Conservation (phyloP, 35 echinoderm and acorn worm genomes). For the Ptychodera flava region DNA sequence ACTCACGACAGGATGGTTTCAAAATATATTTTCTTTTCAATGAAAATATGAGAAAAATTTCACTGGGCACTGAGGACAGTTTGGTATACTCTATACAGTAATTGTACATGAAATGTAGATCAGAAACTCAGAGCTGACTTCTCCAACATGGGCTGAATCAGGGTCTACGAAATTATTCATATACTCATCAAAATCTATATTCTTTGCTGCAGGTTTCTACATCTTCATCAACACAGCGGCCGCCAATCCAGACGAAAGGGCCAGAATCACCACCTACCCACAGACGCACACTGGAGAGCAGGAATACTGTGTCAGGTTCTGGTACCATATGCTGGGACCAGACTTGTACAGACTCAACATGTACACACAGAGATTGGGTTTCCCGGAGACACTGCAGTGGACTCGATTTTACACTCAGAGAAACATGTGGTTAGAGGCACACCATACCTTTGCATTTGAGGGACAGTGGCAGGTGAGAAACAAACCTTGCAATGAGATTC, state of each 20-base stretch:
- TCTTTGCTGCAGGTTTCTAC: constrained; percentile 35
- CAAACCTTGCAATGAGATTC: too few relatives aligned
- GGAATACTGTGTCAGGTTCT: constrained; percentile 27
- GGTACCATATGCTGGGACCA: constrained; percentile 43
- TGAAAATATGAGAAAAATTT: too few relatives aligned
- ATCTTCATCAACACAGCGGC: constrained; percentile 52
- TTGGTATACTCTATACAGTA: too few relatives aligned
- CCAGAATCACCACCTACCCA: constrained; percentile 14
- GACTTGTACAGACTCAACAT: constrained; percentile 55
- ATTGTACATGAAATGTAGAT: too few relatives aligned
- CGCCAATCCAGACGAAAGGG: constrained; percentile 7
- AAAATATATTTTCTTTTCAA: too few relatives aligned
- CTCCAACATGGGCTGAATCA: too few relatives aligned
- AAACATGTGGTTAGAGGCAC: neutral
- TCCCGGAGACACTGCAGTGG: constrained; percentile 36
- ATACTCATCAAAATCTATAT: too few relatives aligned
- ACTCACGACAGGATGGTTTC: too few relatives aligned
- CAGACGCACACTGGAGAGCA: neutral
- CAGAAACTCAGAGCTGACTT: too few relatives aligned
- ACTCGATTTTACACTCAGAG: neutral
- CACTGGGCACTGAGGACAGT: too few relatives aligned
- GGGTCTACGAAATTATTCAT: too few relatives aligned
- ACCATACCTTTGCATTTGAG: neutral
- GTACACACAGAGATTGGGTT: constrained; percentile 18
- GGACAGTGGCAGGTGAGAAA: neutral